Conservation (phyloP, 2,888 invertebrate species). For the Mayetiola destructor region DNA sequence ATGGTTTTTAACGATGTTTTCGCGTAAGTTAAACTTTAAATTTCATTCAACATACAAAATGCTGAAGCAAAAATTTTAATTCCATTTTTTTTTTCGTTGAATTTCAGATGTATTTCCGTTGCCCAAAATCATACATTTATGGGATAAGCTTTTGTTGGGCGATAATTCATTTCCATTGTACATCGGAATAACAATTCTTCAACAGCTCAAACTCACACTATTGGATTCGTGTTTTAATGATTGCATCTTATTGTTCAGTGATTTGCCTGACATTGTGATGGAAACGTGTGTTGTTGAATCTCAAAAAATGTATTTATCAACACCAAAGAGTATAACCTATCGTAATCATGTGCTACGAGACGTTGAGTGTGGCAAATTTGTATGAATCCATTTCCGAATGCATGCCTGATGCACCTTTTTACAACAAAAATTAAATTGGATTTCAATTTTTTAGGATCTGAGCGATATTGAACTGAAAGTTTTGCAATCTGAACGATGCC, state of each 20-base stretch:
- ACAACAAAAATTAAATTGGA: not conserved
- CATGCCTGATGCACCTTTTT: conserved; percentile 12
- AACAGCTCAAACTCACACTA: conserved; percentile 70
- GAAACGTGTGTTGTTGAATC: conserved; percentile 84
- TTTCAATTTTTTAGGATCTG: conserved; percentile 47
- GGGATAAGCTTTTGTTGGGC: conserved; percentile 91
- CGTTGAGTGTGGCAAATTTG: conserved; percentile 27
- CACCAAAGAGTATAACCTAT: conserved; percentile 78
- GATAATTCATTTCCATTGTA: conserved; percentile 87
- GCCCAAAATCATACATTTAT: conserved; percentile 92
- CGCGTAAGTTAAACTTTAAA: conserved; percentile 61
- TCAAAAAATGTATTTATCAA: conserved; percentile 65
- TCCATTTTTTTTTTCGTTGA: conserved; percentile 10
- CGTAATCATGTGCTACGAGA: conserved; percentile 56
- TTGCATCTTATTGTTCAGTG: conserved; percentile 95
- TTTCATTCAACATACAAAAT: not conserved
- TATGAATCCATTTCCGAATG: conserved; percentile 20
- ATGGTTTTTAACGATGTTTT: conserved; percentile 98
- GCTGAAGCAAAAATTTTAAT: not conserved
- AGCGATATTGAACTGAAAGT: conserved; percentile 52
- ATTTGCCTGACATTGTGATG: conserved; percentile 93
- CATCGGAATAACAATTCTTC: conserved; percentile 84
- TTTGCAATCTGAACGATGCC: conserved; percentile 58
- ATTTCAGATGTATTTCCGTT: conserved; percentile 88
- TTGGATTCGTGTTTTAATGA: conserved; percentile 92